Evolutionary conservation across 1,140 invertebrate species (phyloP), one percentile per base, ranked within the genome.

Genomic region (Anastatus disparis): DNA sequence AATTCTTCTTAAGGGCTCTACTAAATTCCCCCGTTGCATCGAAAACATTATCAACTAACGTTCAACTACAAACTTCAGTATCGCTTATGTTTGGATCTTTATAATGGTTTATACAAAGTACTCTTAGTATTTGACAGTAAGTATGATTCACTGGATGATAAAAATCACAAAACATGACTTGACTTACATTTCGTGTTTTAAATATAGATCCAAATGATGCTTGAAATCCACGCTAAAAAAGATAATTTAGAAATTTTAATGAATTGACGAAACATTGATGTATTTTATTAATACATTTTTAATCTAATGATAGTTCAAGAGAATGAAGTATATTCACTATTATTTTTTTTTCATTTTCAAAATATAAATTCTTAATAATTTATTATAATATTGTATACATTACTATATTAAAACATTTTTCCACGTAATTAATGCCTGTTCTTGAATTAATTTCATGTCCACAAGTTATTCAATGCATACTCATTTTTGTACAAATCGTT

Each of bases 91-190:
- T 97, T 0, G 95, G 93, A 80, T 99, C 97, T 87, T 99, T 99
- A 70, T 93, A 95, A 83, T 99, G 98, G 79, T 99, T 98, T 0
- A 98, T 97, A 85, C 98, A 99, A 24, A 99, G 88, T 2, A 99
- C 95, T 75, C 95, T 90, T 15, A 99, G 84, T 55, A 97, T 85
- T 85, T 99, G 99, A 85, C 97, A 99, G 79, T 99, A 99, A 0
- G 97, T 98, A 62, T 91, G 89, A 78, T 94, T 96, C 2, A 89
- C 86, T 6, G 93, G 89, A 86, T 98, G 98, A 82, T 94, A 99
- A 82, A 94, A 96, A 80, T 99, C 97, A 83, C 98, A 99, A 82
- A 99, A 99, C 93, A 99, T 97, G 78, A 95, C 94, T 84, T 94
- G 91, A 15, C 94, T 94, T 84, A 98, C 97, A 74, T 98, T 97